Evolutionary conservation across 2,113 vertebrate species (phyloP).

Genomic region (Neofelis nebulosa): DNA sequence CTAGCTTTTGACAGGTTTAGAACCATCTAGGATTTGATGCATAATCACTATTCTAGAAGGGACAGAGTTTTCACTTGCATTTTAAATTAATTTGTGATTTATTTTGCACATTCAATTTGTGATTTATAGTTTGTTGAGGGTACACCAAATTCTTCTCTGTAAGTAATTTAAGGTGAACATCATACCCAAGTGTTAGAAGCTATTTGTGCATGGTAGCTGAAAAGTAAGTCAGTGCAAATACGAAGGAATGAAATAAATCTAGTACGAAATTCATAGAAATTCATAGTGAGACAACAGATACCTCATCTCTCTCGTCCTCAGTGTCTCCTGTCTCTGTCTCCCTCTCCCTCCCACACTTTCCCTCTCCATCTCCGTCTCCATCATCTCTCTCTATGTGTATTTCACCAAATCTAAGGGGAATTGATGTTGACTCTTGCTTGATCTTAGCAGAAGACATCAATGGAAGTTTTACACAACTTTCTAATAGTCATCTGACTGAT

Average conservation of each 20-base stretch:
- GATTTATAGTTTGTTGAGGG: background rate
- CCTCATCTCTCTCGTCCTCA: background rate
- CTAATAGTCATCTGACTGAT: background rate
- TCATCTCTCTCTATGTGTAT: background rate
- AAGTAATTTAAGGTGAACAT: background rate
- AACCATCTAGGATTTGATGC: background rate
- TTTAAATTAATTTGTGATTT: slow-evolving; percentile 18
- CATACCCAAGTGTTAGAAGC: background rate
- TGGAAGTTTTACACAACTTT: background rate
- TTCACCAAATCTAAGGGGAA: background rate
- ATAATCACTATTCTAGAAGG: background rate
- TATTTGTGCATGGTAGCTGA: background rate
- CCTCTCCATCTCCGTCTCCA: background rate
- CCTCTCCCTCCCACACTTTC: background rate
- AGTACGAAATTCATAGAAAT: background rate
- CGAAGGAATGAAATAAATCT: background rate
- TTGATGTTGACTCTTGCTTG: background rate
- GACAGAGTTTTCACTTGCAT: background rate
- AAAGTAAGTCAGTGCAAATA: background rate
- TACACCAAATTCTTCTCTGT: background rate
- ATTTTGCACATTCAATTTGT: background rate
- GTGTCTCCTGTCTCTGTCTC: background rate
- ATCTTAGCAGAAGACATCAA: background rate
- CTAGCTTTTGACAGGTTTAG: background rate
- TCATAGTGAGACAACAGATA: background rate